Percentiles rank a stretch among this genome's conserved stretches.
These are phyloP conservation scores for Micronisus gabar DNA, from an alignment of 2,113 vertebrate genomes.

Conservation along the genomic window DNA sequence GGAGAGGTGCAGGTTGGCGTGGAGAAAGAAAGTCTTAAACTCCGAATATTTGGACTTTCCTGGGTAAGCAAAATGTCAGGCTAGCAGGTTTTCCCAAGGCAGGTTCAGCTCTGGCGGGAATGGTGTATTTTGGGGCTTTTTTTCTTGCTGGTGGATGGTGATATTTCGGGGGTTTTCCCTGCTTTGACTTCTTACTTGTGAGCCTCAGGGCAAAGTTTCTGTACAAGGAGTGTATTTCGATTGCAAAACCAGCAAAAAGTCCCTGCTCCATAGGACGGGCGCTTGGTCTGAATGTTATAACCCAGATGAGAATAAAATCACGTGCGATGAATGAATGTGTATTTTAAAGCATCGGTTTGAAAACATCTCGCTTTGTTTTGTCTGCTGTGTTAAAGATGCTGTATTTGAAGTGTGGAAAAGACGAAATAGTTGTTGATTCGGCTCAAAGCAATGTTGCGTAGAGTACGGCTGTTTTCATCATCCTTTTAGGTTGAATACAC, in stretches of 20 bases:
- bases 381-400: not conserved
- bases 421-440: not conserved
- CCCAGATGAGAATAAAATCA: not conserved
- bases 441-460: not conserved
- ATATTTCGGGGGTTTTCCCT: fast-evolving
- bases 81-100: not conserved
- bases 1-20: not conserved
- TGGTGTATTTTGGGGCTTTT: fast-evolving
- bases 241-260: not conserved
- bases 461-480: not conserved
- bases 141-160: not conserved
- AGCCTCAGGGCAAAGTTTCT: not conserved
- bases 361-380: not conserved
- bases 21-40: not conserved
- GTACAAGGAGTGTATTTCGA: fast-evolving
- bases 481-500: not conserved
- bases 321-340: not conserved
- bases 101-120: not conserved
- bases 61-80: not conserved
- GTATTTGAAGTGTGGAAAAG: not conserved
- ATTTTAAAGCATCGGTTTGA: not conserved
- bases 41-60: not conserved
- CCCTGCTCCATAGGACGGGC: fast-evolving
- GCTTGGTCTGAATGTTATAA: not conserved
- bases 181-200: not conserved